phyloP scores from a whole-genome alignment of 2,888 invertebrate genomes.

The Eugnorisma glareosa region DNA sequence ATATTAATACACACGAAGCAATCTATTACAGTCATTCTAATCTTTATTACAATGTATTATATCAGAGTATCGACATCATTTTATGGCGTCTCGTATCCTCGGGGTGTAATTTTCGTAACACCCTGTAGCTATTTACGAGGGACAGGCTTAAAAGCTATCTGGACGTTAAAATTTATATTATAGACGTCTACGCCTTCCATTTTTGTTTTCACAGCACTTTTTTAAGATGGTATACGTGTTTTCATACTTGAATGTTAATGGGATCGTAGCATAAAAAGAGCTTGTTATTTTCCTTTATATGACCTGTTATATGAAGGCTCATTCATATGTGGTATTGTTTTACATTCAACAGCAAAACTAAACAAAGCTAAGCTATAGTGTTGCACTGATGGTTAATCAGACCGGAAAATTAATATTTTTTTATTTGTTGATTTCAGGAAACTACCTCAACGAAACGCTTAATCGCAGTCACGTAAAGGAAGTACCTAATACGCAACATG shows the following conservation, averaged over 20 bases:
- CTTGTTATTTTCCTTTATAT: slow-evolving; percentile 3
- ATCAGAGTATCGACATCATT: slow-evolving; percentile 78
- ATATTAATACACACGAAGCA: slow-evolving; percentile 74
- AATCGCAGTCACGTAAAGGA: background rate
- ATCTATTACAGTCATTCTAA: slow-evolving; percentile 78
- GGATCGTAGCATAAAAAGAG: slow-evolving; percentile 15
- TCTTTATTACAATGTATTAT: slow-evolving; percentile 82
- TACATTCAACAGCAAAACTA: too few relatives aligned
- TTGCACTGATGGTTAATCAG: background rate
- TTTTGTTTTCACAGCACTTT: slow-evolving; percentile 59
- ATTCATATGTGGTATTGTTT: too few relatives aligned
- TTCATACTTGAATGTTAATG: slow-evolving; percentile 48
- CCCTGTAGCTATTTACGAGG: slow-evolving; percentile 81
- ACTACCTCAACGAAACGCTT: background rate
- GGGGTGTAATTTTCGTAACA: slow-evolving; percentile 81
- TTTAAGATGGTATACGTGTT: slow-evolving; percentile 44
- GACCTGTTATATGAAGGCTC: background rate
- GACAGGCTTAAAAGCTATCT: slow-evolving; percentile 82
- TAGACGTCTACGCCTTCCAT: slow-evolving; percentile 62
- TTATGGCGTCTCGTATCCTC: slow-evolving; percentile 77
- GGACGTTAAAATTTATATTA: slow-evolving; percentile 81
- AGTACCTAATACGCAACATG: slow-evolving; percentile 63
- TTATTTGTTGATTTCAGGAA: slow-evolving; percentile 64
- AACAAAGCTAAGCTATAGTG: too few relatives aligned
- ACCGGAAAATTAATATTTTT: background rate